phyloP scores from a whole-genome alignment of 2,797 vertebrate genomes.

The Esox masquinongy region DNA sequence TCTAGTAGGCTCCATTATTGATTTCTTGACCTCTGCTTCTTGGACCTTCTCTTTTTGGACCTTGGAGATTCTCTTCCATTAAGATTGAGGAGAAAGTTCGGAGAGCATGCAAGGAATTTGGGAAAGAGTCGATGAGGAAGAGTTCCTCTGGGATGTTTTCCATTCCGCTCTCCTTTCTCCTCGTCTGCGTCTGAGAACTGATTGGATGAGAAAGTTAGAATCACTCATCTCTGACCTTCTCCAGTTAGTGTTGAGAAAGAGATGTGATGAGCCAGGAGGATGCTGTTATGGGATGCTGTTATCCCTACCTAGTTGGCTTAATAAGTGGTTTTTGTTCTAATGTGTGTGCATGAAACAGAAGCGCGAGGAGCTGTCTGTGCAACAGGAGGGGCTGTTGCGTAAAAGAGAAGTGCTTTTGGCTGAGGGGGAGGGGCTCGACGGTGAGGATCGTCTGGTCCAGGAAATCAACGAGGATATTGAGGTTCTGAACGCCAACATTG shows the following conservation, averaged over 20 bases:
- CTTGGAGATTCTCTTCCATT: too few relatives aligned
- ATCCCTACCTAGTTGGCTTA: too few relatives aligned
- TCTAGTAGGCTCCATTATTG: background rate
- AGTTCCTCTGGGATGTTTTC: background rate
- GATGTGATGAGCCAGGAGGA: too few relatives aligned
- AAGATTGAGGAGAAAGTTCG: too few relatives aligned
- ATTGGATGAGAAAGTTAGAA: too few relatives aligned
- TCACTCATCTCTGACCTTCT: too few relatives aligned
- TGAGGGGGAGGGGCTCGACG: constrained; percentile 75
- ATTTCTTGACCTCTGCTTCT: background rate
- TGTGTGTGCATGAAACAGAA: constrained; percentile 76
- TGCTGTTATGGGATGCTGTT: too few relatives aligned
- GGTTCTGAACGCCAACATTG: constrained; percentile 93
- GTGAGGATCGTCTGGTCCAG: constrained; percentile 86
- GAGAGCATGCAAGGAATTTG: too few relatives aligned
- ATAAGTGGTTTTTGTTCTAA: too few relatives aligned
- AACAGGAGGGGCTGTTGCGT: constrained; percentile 86
- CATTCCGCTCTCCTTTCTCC: background rate
- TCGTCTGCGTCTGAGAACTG: background rate
- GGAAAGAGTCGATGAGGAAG: too few relatives aligned
- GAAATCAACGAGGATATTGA: constrained; percentile 95
- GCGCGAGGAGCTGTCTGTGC: constrained; percentile 90
- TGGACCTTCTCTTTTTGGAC: background rate
- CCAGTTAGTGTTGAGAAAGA: too few relatives aligned
- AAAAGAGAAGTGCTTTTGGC: constrained; percentile 83